Evolutionary conservation across 2,888 invertebrate genomes (phyloP).

Genomic region (Lasioglossum calceatum): DNA sequence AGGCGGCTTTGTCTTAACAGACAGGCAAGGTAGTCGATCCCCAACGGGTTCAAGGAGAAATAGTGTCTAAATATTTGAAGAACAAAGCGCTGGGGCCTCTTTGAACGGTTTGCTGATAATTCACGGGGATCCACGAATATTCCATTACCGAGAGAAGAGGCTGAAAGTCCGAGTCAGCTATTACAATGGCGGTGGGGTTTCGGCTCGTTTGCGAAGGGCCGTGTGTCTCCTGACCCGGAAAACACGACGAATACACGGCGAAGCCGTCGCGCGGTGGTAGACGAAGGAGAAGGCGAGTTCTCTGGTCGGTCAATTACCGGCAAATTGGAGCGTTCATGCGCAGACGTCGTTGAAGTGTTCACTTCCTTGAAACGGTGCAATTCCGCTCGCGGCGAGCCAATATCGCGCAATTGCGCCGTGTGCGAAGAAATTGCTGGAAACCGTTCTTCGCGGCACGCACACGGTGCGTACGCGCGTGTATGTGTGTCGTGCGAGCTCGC

Average conservation of each 20-base stretch:
- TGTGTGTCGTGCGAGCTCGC: background rate
- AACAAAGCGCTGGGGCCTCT: background rate
- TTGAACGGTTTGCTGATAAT: slow-evolving; percentile 5
- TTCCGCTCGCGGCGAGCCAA: slow-evolving; percentile 61
- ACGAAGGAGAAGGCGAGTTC: slow-evolving; percentile 44
- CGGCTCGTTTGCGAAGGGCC: slow-evolving; percentile 13
- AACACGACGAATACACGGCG: slow-evolving; percentile 11
- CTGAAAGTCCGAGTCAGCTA: background rate
- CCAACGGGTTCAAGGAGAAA: background rate
- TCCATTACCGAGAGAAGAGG: background rate
- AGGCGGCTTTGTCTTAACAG: background rate
- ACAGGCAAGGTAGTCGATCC: background rate
- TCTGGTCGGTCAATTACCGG: slow-evolving; percentile 61
- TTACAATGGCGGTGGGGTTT: slow-evolving; percentile 19
- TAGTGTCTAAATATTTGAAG: slow-evolving; percentile 3
- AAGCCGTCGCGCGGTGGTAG: background rate
- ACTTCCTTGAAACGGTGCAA: slow-evolving; percentile 71
- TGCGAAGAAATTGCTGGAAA: slow-evolving; percentile 54
- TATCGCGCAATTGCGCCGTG: slow-evolving; percentile 65
- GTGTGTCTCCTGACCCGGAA: slow-evolving; percentile 46
- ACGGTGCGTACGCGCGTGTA: background rate
- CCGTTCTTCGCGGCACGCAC: slow-evolving; percentile 47
- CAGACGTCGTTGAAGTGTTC: slow-evolving; percentile 53
- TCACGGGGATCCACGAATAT: background rate
- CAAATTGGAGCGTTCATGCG: slow-evolving; percentile 62